These are phyloP conservation scores for Homarus americanus DNA, from an alignment of 1,140 invertebrate species.

Conservation along the genomic window DNA sequence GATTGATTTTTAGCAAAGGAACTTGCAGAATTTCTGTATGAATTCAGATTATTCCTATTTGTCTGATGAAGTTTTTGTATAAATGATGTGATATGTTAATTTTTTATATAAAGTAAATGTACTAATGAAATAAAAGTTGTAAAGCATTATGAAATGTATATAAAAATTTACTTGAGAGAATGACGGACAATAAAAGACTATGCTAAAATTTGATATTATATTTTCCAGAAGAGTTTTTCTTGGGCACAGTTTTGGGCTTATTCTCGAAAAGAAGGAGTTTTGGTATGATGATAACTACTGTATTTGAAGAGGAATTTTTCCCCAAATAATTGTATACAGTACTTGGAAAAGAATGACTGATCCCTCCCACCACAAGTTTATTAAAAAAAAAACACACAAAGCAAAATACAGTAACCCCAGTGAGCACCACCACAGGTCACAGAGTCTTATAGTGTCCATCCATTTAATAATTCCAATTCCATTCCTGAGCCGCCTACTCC, in stretches of 20 bases:
- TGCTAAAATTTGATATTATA: slow-evolving; percentile 23
- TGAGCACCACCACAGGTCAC: too few relatives aligned
- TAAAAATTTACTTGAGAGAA: slow-evolving; percentile 18
- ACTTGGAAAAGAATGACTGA: background rate
- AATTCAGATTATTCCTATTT: background rate
- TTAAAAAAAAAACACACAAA: too few relatives aligned
- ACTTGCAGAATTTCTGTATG: background rate
- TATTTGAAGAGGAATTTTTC: too few relatives aligned
- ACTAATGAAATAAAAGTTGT: slow-evolving; percentile 19
- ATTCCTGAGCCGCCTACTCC: background rate
- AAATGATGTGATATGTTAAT: slow-evolving; percentile 30
- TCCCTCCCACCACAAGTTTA: background rate
- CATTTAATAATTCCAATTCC: background rate
- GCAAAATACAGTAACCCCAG: too few relatives aligned
- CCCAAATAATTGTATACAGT: too few relatives aligned
- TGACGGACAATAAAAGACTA: slow-evolving; percentile 24
- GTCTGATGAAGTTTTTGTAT: background rate
- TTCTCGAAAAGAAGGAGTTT: background rate
- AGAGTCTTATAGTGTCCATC: background rate
- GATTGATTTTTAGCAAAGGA: background rate
- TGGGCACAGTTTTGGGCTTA: background rate
- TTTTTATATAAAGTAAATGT: slow-evolving; percentile 26
- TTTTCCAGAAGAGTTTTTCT: slow-evolving; percentile 18
- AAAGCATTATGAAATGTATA: slow-evolving; percentile 21
- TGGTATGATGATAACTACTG: too few relatives aligned